These are phyloP conservation scores for Clarias magur DNA, from an alignment of 2,113 vertebrate genomes.

Conservation along the genomic window DNA sequence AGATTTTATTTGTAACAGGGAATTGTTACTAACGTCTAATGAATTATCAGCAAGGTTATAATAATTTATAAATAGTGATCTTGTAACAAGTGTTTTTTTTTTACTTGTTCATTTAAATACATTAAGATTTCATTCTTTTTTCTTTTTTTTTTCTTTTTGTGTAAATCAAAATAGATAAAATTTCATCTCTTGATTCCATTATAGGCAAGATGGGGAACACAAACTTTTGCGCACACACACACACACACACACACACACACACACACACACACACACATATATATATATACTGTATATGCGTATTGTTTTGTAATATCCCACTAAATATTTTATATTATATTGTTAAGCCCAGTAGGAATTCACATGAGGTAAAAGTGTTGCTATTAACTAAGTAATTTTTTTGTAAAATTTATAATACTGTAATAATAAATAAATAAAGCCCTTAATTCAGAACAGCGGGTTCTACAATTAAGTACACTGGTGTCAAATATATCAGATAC, in stretches of 20 bases:
- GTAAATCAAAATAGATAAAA: too few species aligned
- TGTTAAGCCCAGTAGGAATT: not conserved
- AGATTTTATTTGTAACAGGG: not conserved
- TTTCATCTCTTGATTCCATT: not conserved
- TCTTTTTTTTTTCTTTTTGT: not conserved
- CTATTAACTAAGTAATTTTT: not conserved
- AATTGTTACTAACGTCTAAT: not conserved
- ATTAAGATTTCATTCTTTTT: not conserved
- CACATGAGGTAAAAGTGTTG: not conserved
- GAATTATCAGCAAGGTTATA: not conserved
- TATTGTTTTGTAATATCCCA: not conserved
- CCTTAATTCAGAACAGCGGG: not conserved
- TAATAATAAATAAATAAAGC: not conserved
- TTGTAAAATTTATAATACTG: not conserved
- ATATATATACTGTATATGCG: too few species aligned
- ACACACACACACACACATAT: too few species aligned
- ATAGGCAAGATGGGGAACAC: not conserved
- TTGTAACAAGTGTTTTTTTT: not conserved
- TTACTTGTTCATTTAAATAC: not conserved
- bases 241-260: too few species aligned
- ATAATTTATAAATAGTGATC: not conserved
- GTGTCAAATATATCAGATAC: not conserved
- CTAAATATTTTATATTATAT: too few species aligned
- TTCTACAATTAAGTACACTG: not conserved
- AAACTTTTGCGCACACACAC: not conserved